phyloP scores from a whole-genome alignment of 1,140 invertebrate genomes.

The Heliconius melpomene region DNA sequence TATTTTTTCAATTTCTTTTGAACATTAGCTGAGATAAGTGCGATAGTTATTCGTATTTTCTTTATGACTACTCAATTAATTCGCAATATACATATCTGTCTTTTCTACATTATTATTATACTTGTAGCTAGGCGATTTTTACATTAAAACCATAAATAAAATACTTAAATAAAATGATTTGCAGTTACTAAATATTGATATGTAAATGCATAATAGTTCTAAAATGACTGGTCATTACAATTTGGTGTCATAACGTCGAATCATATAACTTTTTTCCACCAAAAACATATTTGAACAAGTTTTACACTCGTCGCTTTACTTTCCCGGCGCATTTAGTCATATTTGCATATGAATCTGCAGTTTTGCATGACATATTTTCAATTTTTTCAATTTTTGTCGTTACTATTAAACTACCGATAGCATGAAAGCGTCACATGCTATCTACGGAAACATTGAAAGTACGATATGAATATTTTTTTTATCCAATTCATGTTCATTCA shows the following conservation, averaged over 20 bases:
- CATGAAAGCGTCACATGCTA: constrained; percentile 43
- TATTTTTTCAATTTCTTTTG: too few species aligned
- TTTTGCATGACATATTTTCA: constrained; percentile 57
- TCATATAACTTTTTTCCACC: constrained; percentile 25
- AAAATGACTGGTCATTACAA: constrained; percentile 34
- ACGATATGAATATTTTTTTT: constrained; percentile 35
- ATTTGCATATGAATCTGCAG: constrained; percentile 74
- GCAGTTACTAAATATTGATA: not conserved
- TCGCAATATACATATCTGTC: too few species aligned
- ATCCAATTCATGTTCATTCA: constrained; percentile 25
- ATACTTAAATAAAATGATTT: too few species aligned
- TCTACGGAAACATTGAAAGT: constrained; percentile 36
- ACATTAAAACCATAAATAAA: too few species aligned
- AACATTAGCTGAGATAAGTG: too few species aligned
- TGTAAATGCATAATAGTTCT: constrained; percentile 17
- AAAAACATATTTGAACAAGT: constrained; percentile 59
- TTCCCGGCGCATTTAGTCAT: constrained; percentile 54
- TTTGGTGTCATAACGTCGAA: constrained; percentile 34
- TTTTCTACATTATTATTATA: too few species aligned
- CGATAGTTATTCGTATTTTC: not conserved
- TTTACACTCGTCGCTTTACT: constrained; percentile 64
- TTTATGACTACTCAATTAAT: too few species aligned
- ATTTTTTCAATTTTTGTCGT: constrained; percentile 55
- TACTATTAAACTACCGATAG: constrained; percentile 50
- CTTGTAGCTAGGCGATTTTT: too few species aligned